These are phyloP conservation scores for Anadara kagoshimensis DNA, from an alignment of 1,140 invertebrate genomes.

Conservation along the genomic window DNA sequence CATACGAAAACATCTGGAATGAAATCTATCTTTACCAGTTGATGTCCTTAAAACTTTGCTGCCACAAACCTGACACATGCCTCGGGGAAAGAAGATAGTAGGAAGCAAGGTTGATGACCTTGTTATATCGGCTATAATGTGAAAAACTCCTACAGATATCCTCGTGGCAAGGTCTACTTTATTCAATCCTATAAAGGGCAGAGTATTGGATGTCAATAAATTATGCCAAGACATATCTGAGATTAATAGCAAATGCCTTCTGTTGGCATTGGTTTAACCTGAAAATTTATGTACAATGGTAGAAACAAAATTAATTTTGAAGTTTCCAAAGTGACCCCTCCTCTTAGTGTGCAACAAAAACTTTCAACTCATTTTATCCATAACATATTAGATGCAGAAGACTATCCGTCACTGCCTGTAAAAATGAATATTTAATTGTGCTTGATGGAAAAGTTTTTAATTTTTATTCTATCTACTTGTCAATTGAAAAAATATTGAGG, in stretches of 20 bases:
- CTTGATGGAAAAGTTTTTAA: conserved; percentile 3
- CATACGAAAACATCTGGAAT: conserved; percentile 4
- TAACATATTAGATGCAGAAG: conserved; percentile 20
- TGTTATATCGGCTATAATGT: conserved; percentile 18
- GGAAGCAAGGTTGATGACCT: conserved; percentile 19
- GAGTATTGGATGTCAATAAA: too few species aligned
- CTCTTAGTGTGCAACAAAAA: conserved; percentile 35
- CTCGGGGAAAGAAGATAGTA: conserved; percentile 24
- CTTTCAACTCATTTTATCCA: conserved; percentile 15
- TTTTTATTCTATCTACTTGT: background rate
- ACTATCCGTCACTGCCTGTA: conserved; percentile 22
- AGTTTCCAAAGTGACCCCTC: conserved; percentile 22
- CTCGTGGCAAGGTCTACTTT: conserved; percentile 23
- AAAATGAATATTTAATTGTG: background rate
- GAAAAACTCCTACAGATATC: background rate
- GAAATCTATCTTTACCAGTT: conserved; percentile 17
- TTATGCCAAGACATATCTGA: too few species aligned
- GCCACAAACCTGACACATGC: conserved; percentile 35
- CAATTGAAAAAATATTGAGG: too few species aligned
- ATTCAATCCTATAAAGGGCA: conserved; percentile 19
- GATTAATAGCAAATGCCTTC: too few species aligned
- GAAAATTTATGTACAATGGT: background rate
- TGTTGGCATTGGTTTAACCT: background rate
- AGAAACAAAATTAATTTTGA: conserved; percentile 38
- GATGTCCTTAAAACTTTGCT: conserved; percentile 41